Evolutionary conservation across 2,113 vertebrate species (phyloP), one percentile per base, ranked within the genome.

Genomic region (Bos indicus): DNA sequence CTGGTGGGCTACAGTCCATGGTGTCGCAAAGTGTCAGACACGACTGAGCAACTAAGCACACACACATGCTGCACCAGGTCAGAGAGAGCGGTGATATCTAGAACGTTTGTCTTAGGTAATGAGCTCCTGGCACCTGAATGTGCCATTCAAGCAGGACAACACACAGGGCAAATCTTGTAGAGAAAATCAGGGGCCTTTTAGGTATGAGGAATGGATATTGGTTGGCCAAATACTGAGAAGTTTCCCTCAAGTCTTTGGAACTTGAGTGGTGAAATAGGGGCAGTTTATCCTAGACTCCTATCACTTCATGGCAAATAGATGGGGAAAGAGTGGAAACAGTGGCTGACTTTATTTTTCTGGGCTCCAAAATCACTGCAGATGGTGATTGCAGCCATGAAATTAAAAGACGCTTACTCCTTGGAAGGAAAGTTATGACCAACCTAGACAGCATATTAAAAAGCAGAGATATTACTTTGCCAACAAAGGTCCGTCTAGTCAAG

Each of bases 171-270:
- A 82, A 30, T n/a, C 14, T 16, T 9, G 13, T 78, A 25, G 33
- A 89, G 59, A 80, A 85, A 84, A 52, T 30, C 56, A 56, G 2
- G 36, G 30, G 6, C 2, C 40, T 71, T 2, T 48, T 74, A 36
- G 57, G 9, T 62, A 52, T 40, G n/a, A 28, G 11, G 33, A 93
- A n/a, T 51, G 17, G 17, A 25, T 56, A 43, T 60, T 51, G 13
- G 14, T 67, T 64, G 16, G n/a, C 25, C 67, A 92, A n/a, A 80
- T 87, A 43, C n/a, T 89, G 89, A 93, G 26, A 91, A 93, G 78
- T 57, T 10, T 43, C 26, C 40, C 67, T 40, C 67, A 71, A 71
- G 71, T 92, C 51, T 91, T 88, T 83, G 56, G 54, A 88, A 36
- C 40, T 80, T 60, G 7, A 94, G 19, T 60, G 28, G 14, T 83